Conservation (phyloP, 2,113 vertebrate genomes). For the Rhombomys opimus region DNA sequence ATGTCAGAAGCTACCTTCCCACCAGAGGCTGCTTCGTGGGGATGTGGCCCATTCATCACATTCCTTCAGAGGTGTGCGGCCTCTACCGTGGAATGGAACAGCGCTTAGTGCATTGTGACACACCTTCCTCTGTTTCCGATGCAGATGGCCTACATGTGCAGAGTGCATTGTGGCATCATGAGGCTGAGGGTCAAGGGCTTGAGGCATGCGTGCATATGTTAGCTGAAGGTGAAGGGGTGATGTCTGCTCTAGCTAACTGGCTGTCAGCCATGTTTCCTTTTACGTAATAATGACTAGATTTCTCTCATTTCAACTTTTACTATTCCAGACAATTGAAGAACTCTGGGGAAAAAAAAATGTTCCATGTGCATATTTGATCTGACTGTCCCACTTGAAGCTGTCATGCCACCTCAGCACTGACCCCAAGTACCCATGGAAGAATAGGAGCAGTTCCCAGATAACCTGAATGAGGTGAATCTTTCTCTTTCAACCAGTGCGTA, state of each 20-base stretch:
- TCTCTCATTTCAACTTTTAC: not conserved
- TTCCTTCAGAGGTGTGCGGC: not conserved
- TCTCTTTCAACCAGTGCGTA: not conserved
- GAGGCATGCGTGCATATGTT: fast-evolving
- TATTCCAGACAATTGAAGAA: not conserved
- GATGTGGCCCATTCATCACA: not conserved
- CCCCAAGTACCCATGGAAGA: not conserved
- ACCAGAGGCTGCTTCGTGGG: not conserved
- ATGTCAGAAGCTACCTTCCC: not conserved
- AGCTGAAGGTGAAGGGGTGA: no score
- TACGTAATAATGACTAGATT: not conserved
- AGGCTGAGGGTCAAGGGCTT: fast-evolving
- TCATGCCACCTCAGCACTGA: not conserved
- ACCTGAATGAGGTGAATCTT: not conserved
- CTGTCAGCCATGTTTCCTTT: not conserved
- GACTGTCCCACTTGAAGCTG: not conserved
- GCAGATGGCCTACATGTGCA: no score
- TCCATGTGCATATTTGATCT: not conserved
- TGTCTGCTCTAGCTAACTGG: fast-evolving
- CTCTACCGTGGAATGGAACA: no score
- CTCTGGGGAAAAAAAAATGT: not conserved
- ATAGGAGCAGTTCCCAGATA: not conserved
- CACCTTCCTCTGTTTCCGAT: not conserved
- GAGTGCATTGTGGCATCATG: fast-evolving
- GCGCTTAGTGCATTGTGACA: not conserved